Conservation (phyloP, 2,888 invertebrate species). For the Yponomeuta cagnagella region DNA sequence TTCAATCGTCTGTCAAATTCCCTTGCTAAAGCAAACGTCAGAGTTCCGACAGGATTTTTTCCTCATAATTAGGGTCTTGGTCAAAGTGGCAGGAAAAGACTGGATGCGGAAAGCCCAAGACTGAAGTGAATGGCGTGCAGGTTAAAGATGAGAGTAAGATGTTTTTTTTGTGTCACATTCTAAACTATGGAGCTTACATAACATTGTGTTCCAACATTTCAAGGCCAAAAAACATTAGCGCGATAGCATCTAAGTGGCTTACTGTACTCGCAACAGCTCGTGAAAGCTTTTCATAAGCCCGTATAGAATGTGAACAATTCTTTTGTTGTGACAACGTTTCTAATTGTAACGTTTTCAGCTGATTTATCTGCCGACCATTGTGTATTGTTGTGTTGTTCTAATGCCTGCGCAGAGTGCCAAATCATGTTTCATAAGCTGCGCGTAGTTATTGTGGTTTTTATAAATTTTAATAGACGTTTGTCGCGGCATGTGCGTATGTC, state of each 20-base stretch:
- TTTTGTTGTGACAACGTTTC: conserved; percentile 7
- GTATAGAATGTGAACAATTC: conserved; percentile 6
- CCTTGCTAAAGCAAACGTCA: too few relatives aligned
- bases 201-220: background rate
- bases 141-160: too few relatives aligned
- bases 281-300: conserved; percentile 6
- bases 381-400: background rate
- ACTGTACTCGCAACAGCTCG: background rate
- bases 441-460: background rate
- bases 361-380: background rate
- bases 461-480: background rate
- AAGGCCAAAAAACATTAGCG: background rate
- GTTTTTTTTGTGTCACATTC: too few relatives aligned
- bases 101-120: too few relatives aligned
- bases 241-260: background rate
- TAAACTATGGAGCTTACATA: too few relatives aligned
- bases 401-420: background rate
- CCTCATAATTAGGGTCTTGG: too few relatives aligned
- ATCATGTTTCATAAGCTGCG: background rate
- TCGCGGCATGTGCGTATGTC: background rate
- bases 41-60: too few relatives aligned
- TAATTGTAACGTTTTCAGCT: conserved; percentile 4
- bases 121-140: too few relatives aligned
- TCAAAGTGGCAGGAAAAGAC: too few relatives aligned
- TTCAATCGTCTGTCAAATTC: too few relatives aligned